Percentiles rank a stretch among this genome's conserved stretches.
These are phyloP conservation scores for Lasioglossum malachurum DNA, from an alignment of 2,888 invertebrate genomes.

Conservation along the genomic window DNA sequence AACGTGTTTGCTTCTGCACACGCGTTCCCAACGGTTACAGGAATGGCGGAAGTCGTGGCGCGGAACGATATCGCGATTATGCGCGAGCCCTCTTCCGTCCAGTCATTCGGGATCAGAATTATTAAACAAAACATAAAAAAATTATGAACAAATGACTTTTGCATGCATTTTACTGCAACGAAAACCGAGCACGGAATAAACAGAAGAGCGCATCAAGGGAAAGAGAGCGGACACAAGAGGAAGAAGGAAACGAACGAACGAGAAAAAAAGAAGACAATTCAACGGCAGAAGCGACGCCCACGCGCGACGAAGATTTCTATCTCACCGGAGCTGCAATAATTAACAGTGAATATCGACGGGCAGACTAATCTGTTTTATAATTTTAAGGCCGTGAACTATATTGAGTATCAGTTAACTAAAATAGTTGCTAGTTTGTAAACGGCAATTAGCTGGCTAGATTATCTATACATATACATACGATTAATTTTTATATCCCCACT, in stretches of 20 bases:
- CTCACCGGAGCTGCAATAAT: constrained; percentile 78
- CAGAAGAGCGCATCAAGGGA: constrained; percentile 17
- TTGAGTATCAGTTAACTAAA: constrained; percentile 78
- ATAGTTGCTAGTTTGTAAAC: constrained; percentile 80
- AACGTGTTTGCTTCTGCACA: not conserved
- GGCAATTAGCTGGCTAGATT: constrained; percentile 79
- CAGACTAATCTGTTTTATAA: constrained; percentile 81
- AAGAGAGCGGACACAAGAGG: constrained; percentile 19
- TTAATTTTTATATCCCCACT: constrained; percentile 82
- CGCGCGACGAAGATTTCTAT: constrained; percentile 64
- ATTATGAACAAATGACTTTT: constrained; percentile 9
- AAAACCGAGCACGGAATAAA: constrained; percentile 58
- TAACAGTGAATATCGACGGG: constrained; percentile 75
- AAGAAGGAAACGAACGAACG: not conserved
- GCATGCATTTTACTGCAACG: constrained; percentile 57
- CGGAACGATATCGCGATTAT: constrained; percentile 72
- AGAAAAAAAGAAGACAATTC: not conserved
- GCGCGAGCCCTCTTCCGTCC: constrained; percentile 77
- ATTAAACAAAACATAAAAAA: not conserved
- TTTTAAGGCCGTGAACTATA: constrained; percentile 80
- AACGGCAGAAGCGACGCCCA: constrained; percentile 42
- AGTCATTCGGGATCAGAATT: constrained; percentile 73
- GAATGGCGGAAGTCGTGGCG: constrained; percentile 63
- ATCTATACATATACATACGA: constrained; percentile 75
- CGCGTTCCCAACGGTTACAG: not conserved